Evolutionary conservation across 2,113 vertebrate genomes (phyloP).

Genomic region (Centrocercus urophasianus): DNA sequence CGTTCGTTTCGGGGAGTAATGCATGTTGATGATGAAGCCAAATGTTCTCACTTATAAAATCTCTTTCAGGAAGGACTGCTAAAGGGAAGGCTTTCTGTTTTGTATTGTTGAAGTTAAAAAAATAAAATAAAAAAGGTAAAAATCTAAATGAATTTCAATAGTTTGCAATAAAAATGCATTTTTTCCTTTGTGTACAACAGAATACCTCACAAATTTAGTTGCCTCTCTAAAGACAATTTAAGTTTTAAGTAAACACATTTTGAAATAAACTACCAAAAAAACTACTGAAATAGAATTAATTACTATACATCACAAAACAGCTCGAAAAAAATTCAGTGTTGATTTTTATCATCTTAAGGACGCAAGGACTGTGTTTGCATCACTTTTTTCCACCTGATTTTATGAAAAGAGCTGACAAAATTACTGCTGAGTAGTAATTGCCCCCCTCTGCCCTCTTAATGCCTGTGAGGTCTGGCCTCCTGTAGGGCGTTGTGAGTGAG

Average conservation of each 20-base stretch:
- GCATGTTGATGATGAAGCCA: slow-evolving; percentile 40
- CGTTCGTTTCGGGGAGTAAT: slow-evolving; percentile 46
- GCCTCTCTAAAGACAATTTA: neutral
- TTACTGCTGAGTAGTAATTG: neutral
- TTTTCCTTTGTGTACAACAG: neutral
- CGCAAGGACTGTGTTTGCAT: neutral
- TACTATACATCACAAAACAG: neutral
- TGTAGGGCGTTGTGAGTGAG: neutral
- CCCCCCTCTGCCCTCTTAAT: neutral
- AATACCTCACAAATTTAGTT: neutral
- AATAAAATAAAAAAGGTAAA: neutral
- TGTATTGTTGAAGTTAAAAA: neutral
- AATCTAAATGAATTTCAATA: neutral
- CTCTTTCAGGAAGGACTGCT: slow-evolving; percentile 22
- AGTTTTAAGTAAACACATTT: neutral
- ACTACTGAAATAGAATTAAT: neutral
- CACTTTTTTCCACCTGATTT: neutral
- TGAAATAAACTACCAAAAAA: neutral
- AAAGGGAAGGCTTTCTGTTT: slow-evolving; percentile 44
- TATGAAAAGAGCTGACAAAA: neutral
- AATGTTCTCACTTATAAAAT: slow-evolving; percentile 43
- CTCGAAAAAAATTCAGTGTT: neutral
- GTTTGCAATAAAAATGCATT: neutral
- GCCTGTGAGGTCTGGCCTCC: neutral
- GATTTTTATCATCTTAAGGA: neutral